Evolutionary conservation across 2,888 invertebrate genomes (phyloP).

Genomic region (Shargacucullia verbasci): DNA sequence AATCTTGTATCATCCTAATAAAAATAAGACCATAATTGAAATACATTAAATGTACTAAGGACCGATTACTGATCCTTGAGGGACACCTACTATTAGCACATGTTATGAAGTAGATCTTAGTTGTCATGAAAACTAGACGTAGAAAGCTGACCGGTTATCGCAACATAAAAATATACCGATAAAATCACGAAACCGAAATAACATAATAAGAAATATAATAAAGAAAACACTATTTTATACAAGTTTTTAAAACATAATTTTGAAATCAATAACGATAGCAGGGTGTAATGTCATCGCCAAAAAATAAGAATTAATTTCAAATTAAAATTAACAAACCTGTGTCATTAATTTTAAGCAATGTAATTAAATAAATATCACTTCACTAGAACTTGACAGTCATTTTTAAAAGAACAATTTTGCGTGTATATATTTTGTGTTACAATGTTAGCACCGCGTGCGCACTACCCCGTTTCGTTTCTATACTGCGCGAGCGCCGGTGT

Average conservation of each 20-base stretch:
- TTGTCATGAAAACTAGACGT: slow-evolving; percentile 21
- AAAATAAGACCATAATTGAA: too few species aligned
- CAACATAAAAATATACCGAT: slow-evolving; percentile 13
- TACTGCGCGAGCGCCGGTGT: slow-evolving; percentile 46
- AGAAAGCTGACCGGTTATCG: slow-evolving; percentile 23
- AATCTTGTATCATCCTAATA: too few species aligned
- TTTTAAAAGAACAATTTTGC: slow-evolving; percentile 25
- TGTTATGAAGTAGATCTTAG: slow-evolving; percentile 2
- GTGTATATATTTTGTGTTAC: slow-evolving; percentile 13
- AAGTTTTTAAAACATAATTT: neutral
- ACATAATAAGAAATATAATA: neutral
- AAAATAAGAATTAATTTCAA: slow-evolving; percentile 11
- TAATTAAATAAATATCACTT: slow-evolving; percentile 21
- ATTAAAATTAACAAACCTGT: slow-evolving; percentile 39
- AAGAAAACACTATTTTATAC: neutral
- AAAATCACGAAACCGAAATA: slow-evolving; percentile 2
- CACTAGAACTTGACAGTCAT: slow-evolving; percentile 26
- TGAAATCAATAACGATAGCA: slow-evolving; percentile 15
- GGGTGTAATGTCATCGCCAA: neutral
- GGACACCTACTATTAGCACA: neutral
- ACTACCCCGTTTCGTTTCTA: slow-evolving; percentile 32
- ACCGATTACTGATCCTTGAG: too few species aligned
- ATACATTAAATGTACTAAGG: too few species aligned
- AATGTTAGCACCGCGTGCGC: slow-evolving; percentile 36
- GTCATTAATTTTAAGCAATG: slow-evolving; percentile 3